A percentile compares a stretch with the other conserved stretches of the same genome.
These are phyloP conservation scores for Peromyscus leucopus DNA, from an alignment of 2,113 vertebrate genomes.

Conservation along the genomic window DNA sequence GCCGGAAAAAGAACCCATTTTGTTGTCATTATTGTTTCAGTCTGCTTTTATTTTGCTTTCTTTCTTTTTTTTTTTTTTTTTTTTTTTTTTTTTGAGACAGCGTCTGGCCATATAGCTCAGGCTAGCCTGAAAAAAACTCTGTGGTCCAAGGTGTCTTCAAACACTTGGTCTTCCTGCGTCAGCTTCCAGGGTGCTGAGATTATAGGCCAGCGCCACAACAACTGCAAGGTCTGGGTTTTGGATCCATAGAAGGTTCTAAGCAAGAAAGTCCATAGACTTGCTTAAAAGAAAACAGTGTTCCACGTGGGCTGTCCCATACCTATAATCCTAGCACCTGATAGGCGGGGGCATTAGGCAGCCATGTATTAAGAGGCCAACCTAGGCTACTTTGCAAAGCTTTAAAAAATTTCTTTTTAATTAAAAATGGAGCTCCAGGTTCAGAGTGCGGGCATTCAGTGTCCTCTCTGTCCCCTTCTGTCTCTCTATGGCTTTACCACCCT, in stretches of 20 bases:
- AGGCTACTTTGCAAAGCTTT: background rate
- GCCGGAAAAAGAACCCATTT: background rate
- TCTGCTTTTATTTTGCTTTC: background rate
- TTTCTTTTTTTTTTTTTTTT: background rate
- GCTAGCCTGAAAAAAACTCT: background rate
- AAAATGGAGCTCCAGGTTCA: background rate
- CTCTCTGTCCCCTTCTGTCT: background rate
- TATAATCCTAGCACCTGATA: background rate
- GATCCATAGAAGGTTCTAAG: background rate
- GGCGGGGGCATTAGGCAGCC: background rate
- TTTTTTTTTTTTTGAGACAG: background rate
- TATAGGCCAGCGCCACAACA: too few relatives aligned
- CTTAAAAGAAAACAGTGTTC: background rate
- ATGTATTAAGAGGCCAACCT: background rate
- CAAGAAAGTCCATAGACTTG: conserved; percentile 27
- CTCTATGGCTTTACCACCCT: background rate
- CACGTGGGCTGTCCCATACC: background rate
- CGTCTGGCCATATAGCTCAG: background rate
- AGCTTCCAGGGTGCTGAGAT: background rate
- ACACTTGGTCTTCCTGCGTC: background rate
- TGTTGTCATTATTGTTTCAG: background rate
- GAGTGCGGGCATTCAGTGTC: background rate
- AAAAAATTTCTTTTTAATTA: background rate
- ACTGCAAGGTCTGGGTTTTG: background rate
- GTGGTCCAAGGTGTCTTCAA: background rate